A percentile compares a stretch with the other conserved stretches of the same genome.
Evolutionary conservation across 2,113 vertebrate genomes (phyloP).

Genomic region (Alosa alosa): DNA sequence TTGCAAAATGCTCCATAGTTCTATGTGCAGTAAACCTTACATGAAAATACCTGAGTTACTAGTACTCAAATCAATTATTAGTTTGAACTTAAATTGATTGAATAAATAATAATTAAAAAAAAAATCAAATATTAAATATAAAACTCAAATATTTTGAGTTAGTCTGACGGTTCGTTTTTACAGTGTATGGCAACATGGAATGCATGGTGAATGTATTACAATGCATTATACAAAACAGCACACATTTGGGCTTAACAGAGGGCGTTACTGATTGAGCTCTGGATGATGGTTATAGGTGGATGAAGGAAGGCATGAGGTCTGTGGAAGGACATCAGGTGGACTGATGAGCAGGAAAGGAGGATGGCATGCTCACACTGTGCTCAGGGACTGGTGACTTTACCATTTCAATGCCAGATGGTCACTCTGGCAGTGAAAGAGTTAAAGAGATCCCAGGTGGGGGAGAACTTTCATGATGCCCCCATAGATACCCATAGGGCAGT

Average conservation of each 20-base stretch:
- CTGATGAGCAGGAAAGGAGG: conserved; percentile 11
- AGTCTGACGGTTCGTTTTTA: not conserved
- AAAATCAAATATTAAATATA: too few species aligned
- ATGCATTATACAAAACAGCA: conserved; percentile 1
- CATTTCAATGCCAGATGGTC: conserved; percentile 46
- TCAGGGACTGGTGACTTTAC: conserved; percentile 24
- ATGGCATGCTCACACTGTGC: conserved; percentile 48
- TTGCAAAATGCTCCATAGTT: too few species aligned
- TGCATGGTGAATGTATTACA: conserved; percentile 6
- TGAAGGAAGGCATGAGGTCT: not conserved
- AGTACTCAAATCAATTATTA: too few species aligned
- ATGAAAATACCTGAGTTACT: too few species aligned
- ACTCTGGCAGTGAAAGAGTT: conserved; percentile 48
- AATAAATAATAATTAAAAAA: too few species aligned
- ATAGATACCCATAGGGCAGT: not conserved
- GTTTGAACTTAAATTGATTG: too few species aligned
- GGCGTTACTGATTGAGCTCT: conserved; percentile 31
- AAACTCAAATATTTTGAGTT: too few species aligned
- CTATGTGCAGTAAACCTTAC: too few species aligned
- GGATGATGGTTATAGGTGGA: conserved; percentile 29
- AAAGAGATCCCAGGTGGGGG: conserved; percentile 46
- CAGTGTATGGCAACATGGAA: not conserved
- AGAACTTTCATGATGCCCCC: conserved; percentile 11
- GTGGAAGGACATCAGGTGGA: conserved; percentile 32
- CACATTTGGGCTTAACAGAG: conserved; percentile 33